Percentiles rank a stretch among this genome's conserved stretches.
Conservation (phyloP, 2,113 vertebrate genomes). For the Semnornis frantzii region DNA sequence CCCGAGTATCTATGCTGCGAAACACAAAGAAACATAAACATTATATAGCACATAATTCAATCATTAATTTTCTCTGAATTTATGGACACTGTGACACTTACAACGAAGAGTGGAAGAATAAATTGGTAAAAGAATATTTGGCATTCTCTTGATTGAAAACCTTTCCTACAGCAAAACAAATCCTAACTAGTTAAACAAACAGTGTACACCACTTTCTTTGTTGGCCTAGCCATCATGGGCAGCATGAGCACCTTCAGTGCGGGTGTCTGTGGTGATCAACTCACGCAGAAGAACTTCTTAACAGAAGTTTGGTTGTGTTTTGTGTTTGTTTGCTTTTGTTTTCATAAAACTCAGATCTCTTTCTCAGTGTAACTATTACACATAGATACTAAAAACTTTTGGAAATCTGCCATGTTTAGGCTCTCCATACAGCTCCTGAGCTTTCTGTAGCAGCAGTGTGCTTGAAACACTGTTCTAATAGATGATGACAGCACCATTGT, state of each 20-base stretch:
- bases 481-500: neutral
- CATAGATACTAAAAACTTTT: neutral
- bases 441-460: neutral
- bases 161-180: neutral
- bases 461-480: neutral
- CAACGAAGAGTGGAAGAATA: neutral
- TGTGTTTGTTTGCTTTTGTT: accelerated
- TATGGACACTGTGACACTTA: neutral
- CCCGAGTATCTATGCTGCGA: neutral
- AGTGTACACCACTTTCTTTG: neutral
- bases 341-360: neutral
- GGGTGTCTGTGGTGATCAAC: neutral
- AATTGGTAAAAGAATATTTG: neutral
- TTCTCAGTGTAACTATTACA: neutral
- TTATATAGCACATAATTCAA: neutral
- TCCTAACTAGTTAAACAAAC: neutral
- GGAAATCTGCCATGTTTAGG: neutral
- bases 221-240: neutral
- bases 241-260: neutral
- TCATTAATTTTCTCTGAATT: neutral
- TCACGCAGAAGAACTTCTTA: neutral
- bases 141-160: neutral
- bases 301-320: neutral
- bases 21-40: neutral
- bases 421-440: neutral